A percentile compares a stretch with the other conserved stretches of the same genome.
Conservation (phyloP, 2,888 invertebrate genomes). For the Tetragonisca angustula region DNA sequence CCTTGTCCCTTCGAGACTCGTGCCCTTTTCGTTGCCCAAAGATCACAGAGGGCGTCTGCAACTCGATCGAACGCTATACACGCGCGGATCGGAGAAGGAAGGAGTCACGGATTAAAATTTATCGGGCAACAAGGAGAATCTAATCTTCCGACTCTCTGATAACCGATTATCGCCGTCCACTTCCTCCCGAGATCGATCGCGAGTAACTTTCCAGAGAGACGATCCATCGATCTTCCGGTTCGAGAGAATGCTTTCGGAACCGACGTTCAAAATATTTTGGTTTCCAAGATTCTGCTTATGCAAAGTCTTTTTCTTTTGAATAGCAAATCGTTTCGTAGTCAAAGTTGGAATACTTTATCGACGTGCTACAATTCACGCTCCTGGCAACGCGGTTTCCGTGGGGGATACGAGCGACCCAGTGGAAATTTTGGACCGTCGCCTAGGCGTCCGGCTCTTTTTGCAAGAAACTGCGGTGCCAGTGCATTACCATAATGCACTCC, state of each 20-base stretch:
- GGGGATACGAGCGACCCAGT: not conserved
- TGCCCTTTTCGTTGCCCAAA: conserved; percentile 32
- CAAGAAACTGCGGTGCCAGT: not conserved
- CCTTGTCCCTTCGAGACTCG: conserved; percentile 29
- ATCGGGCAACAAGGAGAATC: conserved; percentile 32
- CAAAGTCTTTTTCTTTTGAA: not conserved
- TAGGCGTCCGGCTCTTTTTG: not conserved
- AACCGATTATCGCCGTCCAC: conserved; percentile 47
- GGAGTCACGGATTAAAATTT: conserved; percentile 21
- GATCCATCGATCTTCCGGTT: conserved; percentile 9
- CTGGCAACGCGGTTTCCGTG: not conserved
- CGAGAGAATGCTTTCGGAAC: too few species aligned
- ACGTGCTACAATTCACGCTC: not conserved
- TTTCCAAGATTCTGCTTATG: not conserved
- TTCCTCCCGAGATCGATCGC: conserved; percentile 49
- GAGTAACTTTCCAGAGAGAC: conserved; percentile 64
- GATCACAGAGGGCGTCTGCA: conserved; percentile 42
- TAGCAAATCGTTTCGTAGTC: too few species aligned
- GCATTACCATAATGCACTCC: conserved; percentile 61
- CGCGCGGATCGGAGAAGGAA: not conserved
- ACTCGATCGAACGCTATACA: too few species aligned
- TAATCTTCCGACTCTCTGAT: conserved; percentile 54
- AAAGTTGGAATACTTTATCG: not conserved
- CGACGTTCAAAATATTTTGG: not conserved
- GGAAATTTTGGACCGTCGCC: not conserved